Percentiles rank a stretch among this genome's conserved stretches.
Evolutionary conservation across 2,797 vertebrate species (phyloP).

Genomic region (Rhadinocentrus ornatus): DNA sequence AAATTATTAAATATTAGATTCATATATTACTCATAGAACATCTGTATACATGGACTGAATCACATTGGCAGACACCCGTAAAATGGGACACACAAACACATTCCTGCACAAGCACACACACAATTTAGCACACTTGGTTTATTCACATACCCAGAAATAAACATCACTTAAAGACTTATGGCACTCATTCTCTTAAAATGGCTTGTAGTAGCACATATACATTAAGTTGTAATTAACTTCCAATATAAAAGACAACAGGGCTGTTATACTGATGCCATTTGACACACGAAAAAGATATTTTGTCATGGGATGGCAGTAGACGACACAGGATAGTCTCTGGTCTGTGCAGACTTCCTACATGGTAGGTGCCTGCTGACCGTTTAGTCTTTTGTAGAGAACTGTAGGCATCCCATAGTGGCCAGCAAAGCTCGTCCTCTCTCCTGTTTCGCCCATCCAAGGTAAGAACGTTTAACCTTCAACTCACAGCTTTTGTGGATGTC

Average conservation of each 20-base stretch:
- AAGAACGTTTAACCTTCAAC: constrained; percentile 65
- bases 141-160: constrained; percentile 23
- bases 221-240: constrained; percentile 55
- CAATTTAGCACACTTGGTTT: constrained; percentile 9
- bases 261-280: constrained; percentile 60
- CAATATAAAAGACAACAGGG: constrained; percentile 65
- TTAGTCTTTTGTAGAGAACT: constrained; percentile 74
- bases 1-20: constrained; percentile 91
- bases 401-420: constrained; percentile 74
- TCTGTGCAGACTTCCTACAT: constrained; percentile 80
- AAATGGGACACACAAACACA: constrained; percentile 61
- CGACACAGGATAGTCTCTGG: constrained; percentile 67
- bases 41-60: constrained; percentile 86
- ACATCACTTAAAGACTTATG: constrained; percentile 41
- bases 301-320: constrained; percentile 60
- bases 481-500: constrained; percentile 87
- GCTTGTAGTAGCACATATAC: constrained; percentile 55
- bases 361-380: constrained; percentile 78
- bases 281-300: constrained; percentile 62
- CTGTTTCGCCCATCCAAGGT: constrained; percentile 54
- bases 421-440: constrained; percentile 68
- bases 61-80: constrained; percentile 86
- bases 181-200: constrained; percentile 58
- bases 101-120: constrained; percentile 12
- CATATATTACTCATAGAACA: constrained; percentile 90